Conservation (phyloP, 1,140 invertebrate species). For the Cydia strobilella region DNA sequence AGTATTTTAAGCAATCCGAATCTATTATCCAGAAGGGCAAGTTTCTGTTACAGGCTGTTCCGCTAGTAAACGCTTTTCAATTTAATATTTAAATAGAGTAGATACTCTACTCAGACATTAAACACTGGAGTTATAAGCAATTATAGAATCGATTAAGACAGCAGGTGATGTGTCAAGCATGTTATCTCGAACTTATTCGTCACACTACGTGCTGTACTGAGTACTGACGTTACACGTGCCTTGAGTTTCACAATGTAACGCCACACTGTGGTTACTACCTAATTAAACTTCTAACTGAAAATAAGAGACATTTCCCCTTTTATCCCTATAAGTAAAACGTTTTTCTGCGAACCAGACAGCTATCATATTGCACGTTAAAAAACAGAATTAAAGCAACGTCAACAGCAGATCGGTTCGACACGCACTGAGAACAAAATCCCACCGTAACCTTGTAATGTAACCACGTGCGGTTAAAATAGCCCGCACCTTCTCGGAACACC, state of each 20-base stretch:
- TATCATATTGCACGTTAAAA: background rate
- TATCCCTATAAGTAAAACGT: too few relatives aligned
- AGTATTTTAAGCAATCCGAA: too few relatives aligned
- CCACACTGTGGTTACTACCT: background rate
- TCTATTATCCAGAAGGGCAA: too few relatives aligned
- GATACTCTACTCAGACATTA: background rate
- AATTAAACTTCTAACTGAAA: too few relatives aligned
- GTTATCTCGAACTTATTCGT: background rate
- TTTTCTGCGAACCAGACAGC: too few relatives aligned
- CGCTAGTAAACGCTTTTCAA: too few relatives aligned
- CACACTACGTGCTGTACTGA: background rate
- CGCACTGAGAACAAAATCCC: conserved; percentile 14
- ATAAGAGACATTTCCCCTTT: too few relatives aligned
- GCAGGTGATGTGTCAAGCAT: background rate
- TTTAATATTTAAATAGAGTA: too few relatives aligned
- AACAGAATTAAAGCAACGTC: background rate
- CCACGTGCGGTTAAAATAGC: conserved; percentile 42
- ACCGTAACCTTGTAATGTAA: conserved; percentile 34
- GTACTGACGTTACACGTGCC: background rate
- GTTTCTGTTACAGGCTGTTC: too few relatives aligned
- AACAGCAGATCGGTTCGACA: background rate
- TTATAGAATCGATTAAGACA: background rate
- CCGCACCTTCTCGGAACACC: conserved; percentile 51
- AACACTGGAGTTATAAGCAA: background rate
- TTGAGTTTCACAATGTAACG: background rate